A percentile compares a stretch with the other conserved stretches of the same genome.
These are phyloP conservation scores for Agapornis canus DNA, from an alignment of 2,797 vertebrate genomes.

Conservation along the genomic window DNA sequence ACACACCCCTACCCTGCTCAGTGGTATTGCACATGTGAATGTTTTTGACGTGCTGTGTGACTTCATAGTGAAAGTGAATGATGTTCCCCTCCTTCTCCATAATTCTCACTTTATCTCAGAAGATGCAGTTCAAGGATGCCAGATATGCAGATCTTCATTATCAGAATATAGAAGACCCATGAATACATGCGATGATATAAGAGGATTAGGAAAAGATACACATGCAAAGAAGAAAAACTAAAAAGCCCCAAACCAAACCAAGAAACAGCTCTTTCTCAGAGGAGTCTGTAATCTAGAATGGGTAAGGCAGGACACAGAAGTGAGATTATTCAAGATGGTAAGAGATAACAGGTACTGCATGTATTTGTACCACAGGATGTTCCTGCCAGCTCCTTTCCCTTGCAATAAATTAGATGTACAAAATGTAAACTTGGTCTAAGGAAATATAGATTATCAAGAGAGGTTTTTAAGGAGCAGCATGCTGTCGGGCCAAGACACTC, in stretches of 20 bases:
- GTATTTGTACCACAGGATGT: background rate
- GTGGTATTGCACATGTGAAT: accelerated
- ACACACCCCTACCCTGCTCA: background rate
- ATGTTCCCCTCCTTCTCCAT: background rate
- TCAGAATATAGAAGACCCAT: background rate
- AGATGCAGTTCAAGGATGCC: background rate
- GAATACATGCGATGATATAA: background rate
- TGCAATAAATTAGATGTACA: background rate
- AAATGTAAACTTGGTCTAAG: background rate
- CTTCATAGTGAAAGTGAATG: background rate
- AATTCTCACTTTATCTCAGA: background rate
- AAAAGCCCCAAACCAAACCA: background rate
- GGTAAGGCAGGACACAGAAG: background rate
- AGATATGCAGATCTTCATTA: background rate
- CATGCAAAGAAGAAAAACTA: background rate
- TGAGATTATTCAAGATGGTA: background rate
- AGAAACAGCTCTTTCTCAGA: background rate
- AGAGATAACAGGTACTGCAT: background rate
- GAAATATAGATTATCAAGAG: background rate
- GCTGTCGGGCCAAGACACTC: background rate
- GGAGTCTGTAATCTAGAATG: background rate
- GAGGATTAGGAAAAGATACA: background rate
- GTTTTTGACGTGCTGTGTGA: background rate
- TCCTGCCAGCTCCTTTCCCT: background rate
- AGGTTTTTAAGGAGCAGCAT: background rate